A percentile compares a stretch with the other conserved stretches of the same genome.
phyloP scores from a whole-genome alignment of 2,797 vertebrate genomes.

The Characodon lateralis region DNA sequence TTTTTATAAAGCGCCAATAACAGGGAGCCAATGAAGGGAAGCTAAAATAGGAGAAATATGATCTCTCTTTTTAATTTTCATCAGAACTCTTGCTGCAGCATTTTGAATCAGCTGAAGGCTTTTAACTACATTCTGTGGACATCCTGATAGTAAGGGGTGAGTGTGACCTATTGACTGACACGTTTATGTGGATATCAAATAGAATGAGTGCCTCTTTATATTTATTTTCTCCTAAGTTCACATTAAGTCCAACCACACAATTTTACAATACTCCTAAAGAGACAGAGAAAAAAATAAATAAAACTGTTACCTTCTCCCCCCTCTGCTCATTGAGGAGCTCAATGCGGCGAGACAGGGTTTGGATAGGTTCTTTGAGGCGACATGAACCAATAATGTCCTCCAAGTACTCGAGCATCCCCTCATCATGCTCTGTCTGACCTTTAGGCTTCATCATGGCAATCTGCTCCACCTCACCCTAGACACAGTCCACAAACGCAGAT shows the following conservation, averaged over 20 bases:
- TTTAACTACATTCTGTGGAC: too few species aligned
- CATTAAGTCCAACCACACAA: neutral
- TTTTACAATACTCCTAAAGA: neutral
- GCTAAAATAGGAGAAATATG: too few species aligned
- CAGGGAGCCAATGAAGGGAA: too few species aligned
- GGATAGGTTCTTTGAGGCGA: slow-evolving; percentile 92
- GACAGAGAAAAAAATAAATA: neutral
- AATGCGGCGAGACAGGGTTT: slow-evolving; percentile 84
- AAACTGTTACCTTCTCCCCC: slow-evolving; percentile 89
- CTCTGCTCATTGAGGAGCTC: slow-evolving; percentile 93
- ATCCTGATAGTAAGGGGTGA: too few species aligned
- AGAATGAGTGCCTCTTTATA: neutral
- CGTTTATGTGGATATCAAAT: neutral
- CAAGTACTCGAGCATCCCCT: slow-evolving; percentile 97
- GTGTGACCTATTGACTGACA: neutral
- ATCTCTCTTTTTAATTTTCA: too few species aligned
- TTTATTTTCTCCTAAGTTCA: neutral
- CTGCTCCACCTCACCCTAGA: slow-evolving; percentile 97
- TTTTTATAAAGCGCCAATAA: too few species aligned
- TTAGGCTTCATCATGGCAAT: slow-evolving; percentile 99
- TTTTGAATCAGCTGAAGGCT: too few species aligned
- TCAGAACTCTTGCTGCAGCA: too few species aligned
- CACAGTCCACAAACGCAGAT: slow-evolving; percentile 35
- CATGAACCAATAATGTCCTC: slow-evolving; percentile 97
- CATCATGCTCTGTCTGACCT: slow-evolving; percentile 94